phyloP scores from a whole-genome alignment of 2,888 invertebrate genomes.

The Drosophila rubida region DNA sequence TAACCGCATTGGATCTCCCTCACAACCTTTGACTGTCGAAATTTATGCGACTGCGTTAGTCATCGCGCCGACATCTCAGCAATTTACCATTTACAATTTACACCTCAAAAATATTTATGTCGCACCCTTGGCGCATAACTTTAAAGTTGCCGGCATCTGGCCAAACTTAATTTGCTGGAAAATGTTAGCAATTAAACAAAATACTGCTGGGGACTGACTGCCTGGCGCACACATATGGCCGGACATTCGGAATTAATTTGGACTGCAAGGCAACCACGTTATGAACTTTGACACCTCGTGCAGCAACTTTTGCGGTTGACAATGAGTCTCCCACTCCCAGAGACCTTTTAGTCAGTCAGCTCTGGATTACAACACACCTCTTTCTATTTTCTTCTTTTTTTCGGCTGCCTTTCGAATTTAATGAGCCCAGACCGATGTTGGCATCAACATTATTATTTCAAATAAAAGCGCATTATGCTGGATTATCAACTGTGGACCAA shows the following conservation, averaged over 20 bases:
- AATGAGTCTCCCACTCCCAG: conserved; percentile 62
- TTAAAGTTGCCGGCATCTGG: conserved; percentile 47
- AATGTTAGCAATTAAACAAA: conserved; percentile 82
- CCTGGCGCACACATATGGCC: conserved; percentile 49
- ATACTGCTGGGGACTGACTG: conserved; percentile 16
- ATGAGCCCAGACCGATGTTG: conserved; percentile 77
- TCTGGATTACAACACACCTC: conserved; percentile 18
- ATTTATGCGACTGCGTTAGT: conserved; percentile 74
- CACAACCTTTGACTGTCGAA: conserved; percentile 23
- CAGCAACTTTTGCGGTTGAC: conserved; percentile 84
- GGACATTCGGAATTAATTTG: conserved; percentile 79
- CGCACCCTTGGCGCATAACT: conserved; percentile 23
- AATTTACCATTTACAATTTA: conserved; percentile 58
- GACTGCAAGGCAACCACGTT: conserved; percentile 38
- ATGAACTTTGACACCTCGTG: conserved; percentile 84
- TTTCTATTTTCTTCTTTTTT: conserved; percentile 22
- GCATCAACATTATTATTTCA: conserved; percentile 82
- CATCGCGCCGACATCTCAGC: conserved; percentile 60
- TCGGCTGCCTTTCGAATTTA: conserved; percentile 54
- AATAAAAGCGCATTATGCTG: conserved; percentile 83
- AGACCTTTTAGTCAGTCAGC: conserved; percentile 32
- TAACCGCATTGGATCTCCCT: conserved; percentile 68
- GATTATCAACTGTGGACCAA: conserved; percentile 74
- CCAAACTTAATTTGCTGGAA: conserved; percentile 84
- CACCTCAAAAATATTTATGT: conserved; percentile 67